A percentile compares a stretch with the other conserved stretches of the same genome.
phyloP scores from a whole-genome alignment of 2,888 invertebrate genomes.

The Eupithecia subfuscata region DNA sequence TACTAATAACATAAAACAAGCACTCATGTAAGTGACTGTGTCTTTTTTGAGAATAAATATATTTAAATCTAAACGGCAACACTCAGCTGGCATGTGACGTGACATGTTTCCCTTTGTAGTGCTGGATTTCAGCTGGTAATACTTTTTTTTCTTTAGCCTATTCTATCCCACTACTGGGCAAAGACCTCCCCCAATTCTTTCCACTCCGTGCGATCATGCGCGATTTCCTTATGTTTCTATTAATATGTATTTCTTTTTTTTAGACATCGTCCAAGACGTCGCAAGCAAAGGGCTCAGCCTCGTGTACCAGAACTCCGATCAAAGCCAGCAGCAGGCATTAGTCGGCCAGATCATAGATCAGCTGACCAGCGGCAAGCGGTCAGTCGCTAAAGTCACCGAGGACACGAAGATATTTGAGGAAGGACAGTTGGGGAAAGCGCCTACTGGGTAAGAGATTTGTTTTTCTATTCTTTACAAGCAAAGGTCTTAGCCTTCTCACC shows the following conservation, averaged over 20 bases:
- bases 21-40: no score
- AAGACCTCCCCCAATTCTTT: no score
- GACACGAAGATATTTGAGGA: slow-evolving; percentile 95
- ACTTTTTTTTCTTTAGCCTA: no score
- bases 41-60: no score
- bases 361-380: slow-evolving; percentile 89
- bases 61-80: no score
- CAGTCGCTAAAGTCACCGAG: slow-evolving; percentile 89
- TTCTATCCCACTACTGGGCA: no score
- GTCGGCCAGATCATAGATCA: slow-evolving; percentile 92
- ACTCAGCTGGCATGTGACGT: background rate
- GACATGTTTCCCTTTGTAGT: background rate
- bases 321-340: slow-evolving; percentile 87
- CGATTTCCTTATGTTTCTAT: background rate
- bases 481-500: slow-evolving; percentile 95
- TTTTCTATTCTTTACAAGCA: slow-evolving; percentile 54
- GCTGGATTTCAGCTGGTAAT: background rate
- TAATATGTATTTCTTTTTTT: slow-evolving; percentile 2
- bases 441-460: slow-evolving; percentile 87
- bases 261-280: slow-evolving; percentile 96
- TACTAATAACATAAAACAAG: no score
- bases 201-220: no score
- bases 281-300: slow-evolving; percentile 95
- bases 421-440: slow-evolving; percentile 92
- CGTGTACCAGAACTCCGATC: slow-evolving; percentile 92